Conservation (phyloP, 2,888 invertebrate species). For the Rapana venosa region DNA sequence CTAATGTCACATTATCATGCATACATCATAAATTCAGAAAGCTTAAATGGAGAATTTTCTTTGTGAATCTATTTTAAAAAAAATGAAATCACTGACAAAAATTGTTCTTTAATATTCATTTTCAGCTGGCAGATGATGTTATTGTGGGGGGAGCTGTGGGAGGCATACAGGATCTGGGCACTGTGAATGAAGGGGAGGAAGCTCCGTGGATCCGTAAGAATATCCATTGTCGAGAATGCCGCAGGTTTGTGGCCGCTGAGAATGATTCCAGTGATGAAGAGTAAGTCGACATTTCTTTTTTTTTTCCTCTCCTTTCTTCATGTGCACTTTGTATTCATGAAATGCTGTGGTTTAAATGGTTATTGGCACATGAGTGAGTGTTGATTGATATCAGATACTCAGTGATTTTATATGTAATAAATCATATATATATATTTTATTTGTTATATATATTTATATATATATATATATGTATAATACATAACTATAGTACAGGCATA, state of each 20-base stretch:
- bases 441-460: no score
- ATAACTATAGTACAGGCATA: no score
- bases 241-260: conserved; percentile 52
- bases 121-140: conserved; percentile 21
- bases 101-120: not conserved
- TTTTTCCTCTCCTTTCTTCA: no score
- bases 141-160: not conserved
- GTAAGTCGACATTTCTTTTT: not conserved
- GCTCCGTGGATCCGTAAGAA: conserved; percentile 57
- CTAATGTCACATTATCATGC: not conserved
- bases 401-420: no score
- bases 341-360: not conserved
- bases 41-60: no score
- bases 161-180: not conserved
- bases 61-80: no score
- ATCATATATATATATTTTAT: no score
- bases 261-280: conserved; percentile 34
- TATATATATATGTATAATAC: no score
- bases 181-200: conserved; percentile 24
- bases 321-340: not conserved
- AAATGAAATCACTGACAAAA: no score
- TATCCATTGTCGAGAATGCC: conserved; percentile 61
- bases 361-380: no score
- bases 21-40: not conserved
- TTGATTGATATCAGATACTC: no score